Evolutionary conservation across 2,113 vertebrate genomes (phyloP).

Genomic region (Mesoclemmys tuberculata): DNA sequence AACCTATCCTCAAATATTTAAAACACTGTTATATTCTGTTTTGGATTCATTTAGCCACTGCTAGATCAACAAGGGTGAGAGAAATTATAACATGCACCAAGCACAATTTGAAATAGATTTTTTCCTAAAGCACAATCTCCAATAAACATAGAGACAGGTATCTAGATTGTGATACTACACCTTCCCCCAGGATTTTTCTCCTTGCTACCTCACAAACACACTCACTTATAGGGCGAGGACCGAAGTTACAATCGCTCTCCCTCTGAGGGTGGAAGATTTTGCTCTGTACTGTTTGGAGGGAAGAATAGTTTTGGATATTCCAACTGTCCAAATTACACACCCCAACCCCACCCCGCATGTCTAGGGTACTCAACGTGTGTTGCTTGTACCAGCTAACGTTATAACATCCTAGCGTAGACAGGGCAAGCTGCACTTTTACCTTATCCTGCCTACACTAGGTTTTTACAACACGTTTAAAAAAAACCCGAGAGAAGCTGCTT

Average conservation of each 20-base stretch:
- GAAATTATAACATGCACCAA: not conserved
- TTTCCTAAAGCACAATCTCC: not conserved
- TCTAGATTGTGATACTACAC: not conserved
- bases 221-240: not conserved
- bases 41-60: not conserved
- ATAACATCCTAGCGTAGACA: not conserved
- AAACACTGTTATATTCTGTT: not conserved
- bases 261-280: not conserved
- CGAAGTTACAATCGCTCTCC: not conserved
- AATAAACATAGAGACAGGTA: not conserved
- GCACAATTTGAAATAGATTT: not conserved
- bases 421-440: not conserved
- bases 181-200: not conserved
- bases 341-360: not conserved
- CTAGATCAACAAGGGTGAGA: accelerated
- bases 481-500: not conserved
- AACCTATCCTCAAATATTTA: not conserved
- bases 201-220: not conserved
- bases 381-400: not conserved
- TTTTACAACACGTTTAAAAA: not conserved
- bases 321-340: not conserved
- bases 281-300: not conserved
- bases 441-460: not conserved
- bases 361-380: not conserved
- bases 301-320: not conserved